Conservation (phyloP, 53 echinoderm and acorn worm species). For the Antedon mediterranea region DNA sequence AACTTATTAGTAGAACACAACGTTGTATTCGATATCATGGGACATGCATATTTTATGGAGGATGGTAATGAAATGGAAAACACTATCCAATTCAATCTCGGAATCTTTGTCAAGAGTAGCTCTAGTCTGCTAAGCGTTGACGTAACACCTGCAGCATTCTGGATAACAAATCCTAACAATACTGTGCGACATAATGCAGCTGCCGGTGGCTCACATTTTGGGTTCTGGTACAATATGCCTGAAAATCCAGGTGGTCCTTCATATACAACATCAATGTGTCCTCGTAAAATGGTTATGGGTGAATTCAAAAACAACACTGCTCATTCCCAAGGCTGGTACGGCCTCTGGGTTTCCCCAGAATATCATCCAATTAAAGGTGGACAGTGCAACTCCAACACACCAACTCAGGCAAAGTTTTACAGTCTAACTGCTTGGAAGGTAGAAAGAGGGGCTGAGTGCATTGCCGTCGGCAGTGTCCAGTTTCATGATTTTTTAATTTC, state of each 20-base stretch:
- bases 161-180: constrained; percentile 93
- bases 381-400: constrained; percentile 15
- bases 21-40: constrained; percentile 76
- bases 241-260: constrained; percentile 71
- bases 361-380: constrained; percentile 49
- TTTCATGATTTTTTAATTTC: constrained; percentile 70
- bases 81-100: constrained; percentile 91
- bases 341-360: constrained; percentile 79
- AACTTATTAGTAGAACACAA: constrained; percentile 80
- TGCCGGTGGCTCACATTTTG: constrained; percentile 83
- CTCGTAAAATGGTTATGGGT: constrained; percentile 47
- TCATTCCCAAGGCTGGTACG: constrained; percentile 72
- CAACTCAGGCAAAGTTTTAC: constrained; percentile 50
- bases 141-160: constrained; percentile 82
- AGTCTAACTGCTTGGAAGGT: constrained; percentile 63
- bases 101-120: constrained; percentile 68
- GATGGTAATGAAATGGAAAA: constrained; percentile 84
- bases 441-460: constrained; percentile 77
- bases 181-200: constrained; percentile 86
- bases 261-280: constrained; percentile 42
- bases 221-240: constrained; percentile 95
- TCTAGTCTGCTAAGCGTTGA: constrained; percentile 84
- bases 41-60: constrained; percentile 89
- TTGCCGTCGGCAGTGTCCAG: constrained; percentile 49
- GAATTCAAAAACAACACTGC: constrained; percentile 87